Evolutionary conservation across 2,888 invertebrate genomes (phyloP).

Genomic region (Zaprionus bogoriensis): DNA sequence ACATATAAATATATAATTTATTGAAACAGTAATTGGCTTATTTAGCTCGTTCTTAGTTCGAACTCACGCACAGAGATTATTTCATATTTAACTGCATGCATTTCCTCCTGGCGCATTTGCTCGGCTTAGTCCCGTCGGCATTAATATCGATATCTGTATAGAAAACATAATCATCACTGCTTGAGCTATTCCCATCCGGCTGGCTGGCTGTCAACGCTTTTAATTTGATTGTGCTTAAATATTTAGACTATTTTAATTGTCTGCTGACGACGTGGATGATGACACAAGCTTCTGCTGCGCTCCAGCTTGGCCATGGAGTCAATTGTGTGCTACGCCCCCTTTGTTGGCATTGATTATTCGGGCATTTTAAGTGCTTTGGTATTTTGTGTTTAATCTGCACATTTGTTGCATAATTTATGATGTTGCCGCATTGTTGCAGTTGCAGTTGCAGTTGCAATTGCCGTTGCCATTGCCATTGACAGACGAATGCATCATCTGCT

Average conservation of each 20-base stretch:
- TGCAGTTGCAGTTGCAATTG: conserved; percentile 3
- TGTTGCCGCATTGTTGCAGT: conserved; percentile 41
- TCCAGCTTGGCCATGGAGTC: neutral
- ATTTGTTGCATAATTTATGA: conserved; percentile 72
- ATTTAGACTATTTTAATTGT: conserved; percentile 62
- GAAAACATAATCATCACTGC: neutral
- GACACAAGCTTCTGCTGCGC: conserved; percentile 23
- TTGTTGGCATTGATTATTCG: conserved; percentile 61
- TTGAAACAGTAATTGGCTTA: neutral
- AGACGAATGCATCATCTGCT: conserved; percentile 6
- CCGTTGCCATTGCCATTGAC: too few species aligned
- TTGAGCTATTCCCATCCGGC: neutral
- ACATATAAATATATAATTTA: neutral
- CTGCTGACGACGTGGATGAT: conserved; percentile 26
- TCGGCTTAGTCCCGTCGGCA: neutral
- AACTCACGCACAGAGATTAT: neutral
- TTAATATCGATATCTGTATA: neutral
- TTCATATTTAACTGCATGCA: neutral
- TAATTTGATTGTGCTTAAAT: conserved; percentile 40
- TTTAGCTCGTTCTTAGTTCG: neutral
- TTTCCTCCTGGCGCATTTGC: neutral
- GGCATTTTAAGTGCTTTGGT: conserved; percentile 70
- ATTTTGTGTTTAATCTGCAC: conserved; percentile 76
- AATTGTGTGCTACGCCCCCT: neutral
- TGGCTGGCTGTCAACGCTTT: conserved; percentile 10